A percentile compares a stretch with the other conserved stretches of the same genome.
phyloP scores from a whole-genome alignment of 2,888 invertebrate species.

The Tiliacea citrago region DNA sequence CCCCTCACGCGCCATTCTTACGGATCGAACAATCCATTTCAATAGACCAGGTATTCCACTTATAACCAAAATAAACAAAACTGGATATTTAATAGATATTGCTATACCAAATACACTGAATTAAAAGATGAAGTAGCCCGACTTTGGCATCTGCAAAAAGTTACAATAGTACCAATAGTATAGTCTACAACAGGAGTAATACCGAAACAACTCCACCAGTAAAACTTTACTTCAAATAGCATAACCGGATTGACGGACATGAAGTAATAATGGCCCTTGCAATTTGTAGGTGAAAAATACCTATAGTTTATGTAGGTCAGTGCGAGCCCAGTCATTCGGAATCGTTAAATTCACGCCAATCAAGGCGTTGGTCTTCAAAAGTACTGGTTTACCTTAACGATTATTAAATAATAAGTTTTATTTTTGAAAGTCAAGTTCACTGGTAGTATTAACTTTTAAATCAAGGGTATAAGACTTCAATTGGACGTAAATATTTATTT shows the following conservation, averaged over 20 bases:
- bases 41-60: too few species aligned
- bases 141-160: too few species aligned
- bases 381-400: constrained; percentile 17
- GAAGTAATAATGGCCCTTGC: constrained; percentile 17
- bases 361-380: constrained; percentile 23
- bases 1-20: too few species aligned
- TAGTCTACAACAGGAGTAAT: too few species aligned
- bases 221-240: constrained; percentile 16
- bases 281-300: constrained; percentile 20
- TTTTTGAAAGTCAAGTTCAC: constrained; percentile 56
- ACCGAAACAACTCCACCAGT: too few species aligned
- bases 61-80: too few species aligned
- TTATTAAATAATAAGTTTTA: constrained; percentile 17
- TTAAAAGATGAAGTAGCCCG: too few species aligned
- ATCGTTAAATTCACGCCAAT: constrained; percentile 19
- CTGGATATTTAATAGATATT: too few species aligned
- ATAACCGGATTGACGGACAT: constrained; percentile 27
- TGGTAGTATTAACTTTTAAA: background rate
- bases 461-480: background rate
- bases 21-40: too few species aligned
- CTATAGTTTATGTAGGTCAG: constrained; percentile 35
- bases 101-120: too few species aligned
- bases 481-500: constrained; percentile 1
- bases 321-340: constrained; percentile 18
- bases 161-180: too few species aligned